These are phyloP conservation scores for Gymnobelideus leadbeateri DNA, from an alignment of 2,113 vertebrate species.

Conservation along the genomic window DNA sequence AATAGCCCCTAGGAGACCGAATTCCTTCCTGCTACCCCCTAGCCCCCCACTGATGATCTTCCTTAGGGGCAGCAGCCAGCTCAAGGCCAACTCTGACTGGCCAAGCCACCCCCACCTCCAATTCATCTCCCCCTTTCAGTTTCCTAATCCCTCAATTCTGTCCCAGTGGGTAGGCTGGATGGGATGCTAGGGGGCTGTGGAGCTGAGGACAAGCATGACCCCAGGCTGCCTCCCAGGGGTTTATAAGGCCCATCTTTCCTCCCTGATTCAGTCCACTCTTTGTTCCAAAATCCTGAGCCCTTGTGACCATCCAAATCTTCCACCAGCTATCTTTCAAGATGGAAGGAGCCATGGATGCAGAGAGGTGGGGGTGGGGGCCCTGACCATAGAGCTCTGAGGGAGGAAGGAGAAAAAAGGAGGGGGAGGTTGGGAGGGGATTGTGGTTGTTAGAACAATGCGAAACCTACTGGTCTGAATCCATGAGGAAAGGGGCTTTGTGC, in stretches of 20 bases:
- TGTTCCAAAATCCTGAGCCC: conserved; percentile 49
- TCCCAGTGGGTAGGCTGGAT: conserved; percentile 49
- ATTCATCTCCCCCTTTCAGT: neutral
- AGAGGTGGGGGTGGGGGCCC: conserved; percentile 18
- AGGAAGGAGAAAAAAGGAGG: conserved; percentile 50
- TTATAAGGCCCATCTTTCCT: conserved; percentile 20
- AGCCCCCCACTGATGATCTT: conserved; percentile 65
- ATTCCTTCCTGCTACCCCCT: conserved; percentile 40
- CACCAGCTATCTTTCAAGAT: conserved; percentile 39
- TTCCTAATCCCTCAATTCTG: neutral
- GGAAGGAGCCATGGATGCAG: neutral
- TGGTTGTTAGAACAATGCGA: conserved; percentile 55
- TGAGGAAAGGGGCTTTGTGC: conserved; percentile 64
- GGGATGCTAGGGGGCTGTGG: conserved; percentile 47
- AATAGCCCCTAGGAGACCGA: conserved; percentile 55
- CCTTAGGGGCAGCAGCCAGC: conserved; percentile 63
- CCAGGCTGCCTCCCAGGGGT: neutral
- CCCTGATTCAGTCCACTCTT: conserved; percentile 34
- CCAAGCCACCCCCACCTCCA: neutral
- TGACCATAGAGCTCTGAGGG: neutral
- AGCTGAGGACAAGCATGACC: conserved; percentile 63
- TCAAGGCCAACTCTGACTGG: conserved; percentile 20
- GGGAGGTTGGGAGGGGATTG: conserved; percentile 27
- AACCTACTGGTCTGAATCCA: conserved; percentile 46
- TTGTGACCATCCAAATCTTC: conserved; percentile 25